Evolutionary conservation across 2,888 invertebrate genomes (phyloP).

Genomic region (Campaea margaritaria): DNA sequence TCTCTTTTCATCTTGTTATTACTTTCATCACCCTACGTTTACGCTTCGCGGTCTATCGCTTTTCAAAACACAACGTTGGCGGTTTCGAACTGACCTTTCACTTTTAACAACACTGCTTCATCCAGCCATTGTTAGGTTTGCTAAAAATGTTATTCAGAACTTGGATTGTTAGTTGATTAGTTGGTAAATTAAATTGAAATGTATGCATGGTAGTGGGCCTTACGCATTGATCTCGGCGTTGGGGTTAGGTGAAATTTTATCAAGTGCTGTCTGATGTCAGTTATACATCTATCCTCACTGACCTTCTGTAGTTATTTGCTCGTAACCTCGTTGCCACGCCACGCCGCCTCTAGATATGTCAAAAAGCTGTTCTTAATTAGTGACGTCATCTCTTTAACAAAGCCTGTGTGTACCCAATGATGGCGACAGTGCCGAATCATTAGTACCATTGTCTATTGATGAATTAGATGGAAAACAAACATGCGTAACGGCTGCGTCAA

Average conservation of each 20-base stretch:
- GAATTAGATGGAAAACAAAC: no score
- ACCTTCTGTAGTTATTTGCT: slow-evolving; percentile 6
- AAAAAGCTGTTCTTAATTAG: background rate
- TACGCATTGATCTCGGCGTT: slow-evolving; percentile 16
- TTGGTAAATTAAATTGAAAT: slow-evolving; percentile 24
- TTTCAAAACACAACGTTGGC: slow-evolving; percentile 3
- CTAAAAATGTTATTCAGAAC: slow-evolving; percentile 11
- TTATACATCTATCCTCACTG: slow-evolving; percentile 2
- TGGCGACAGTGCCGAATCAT: no score
- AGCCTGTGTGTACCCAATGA: background rate
- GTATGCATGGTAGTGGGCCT: slow-evolving; percentile 21
- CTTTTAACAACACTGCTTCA: slow-evolving; percentile 13
- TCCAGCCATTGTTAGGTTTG: background rate
- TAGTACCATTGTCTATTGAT: no score
- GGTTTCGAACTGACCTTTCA: slow-evolving; percentile 18
- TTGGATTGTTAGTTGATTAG: slow-evolving; percentile 1
- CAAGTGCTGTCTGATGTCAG: background rate
- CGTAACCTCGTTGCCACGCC: background rate
- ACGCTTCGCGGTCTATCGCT: slow-evolving; percentile 19
- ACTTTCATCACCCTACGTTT: slow-evolving; percentile 8
- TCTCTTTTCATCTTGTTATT: slow-evolving; percentile 21
- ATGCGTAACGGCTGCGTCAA: no score
- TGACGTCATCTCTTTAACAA: background rate
- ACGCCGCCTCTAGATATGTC: background rate
- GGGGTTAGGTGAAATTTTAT: slow-evolving; percentile 14